Percentiles rank a stretch among this genome's conserved stretches.
Evolutionary conservation across 2,797 vertebrate genomes (phyloP).

Genomic region (Melanotaenia boesemani): DNA sequence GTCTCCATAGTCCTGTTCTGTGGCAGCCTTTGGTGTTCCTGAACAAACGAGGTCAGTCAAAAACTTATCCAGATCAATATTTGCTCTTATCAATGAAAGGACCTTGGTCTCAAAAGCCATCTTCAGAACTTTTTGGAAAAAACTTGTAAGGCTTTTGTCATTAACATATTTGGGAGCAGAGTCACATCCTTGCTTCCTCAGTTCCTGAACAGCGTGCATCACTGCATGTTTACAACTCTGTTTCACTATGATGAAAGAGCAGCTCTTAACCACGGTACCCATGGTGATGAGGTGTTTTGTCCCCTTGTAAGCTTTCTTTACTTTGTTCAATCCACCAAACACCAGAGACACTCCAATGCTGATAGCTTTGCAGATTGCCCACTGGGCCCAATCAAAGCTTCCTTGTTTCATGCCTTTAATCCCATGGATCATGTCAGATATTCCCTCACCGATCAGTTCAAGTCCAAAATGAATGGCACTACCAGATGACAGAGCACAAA

Average conservation of each 20-base stretch:
- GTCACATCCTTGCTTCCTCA: neutral
- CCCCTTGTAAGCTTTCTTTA: neutral
- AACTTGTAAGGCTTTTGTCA: accelerated
- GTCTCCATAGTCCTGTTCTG: neutral
- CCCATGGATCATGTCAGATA: conserved; percentile 26
- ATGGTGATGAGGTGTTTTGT: neutral
- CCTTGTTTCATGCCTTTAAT: conserved; percentile 25
- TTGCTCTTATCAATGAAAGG: neutral
- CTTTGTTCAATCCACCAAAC: conserved; percentile 14
- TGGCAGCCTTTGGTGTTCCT: conserved; percentile 4
- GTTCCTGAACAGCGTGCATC: conserved; percentile 12
- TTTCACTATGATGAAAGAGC: conserved; percentile 8
- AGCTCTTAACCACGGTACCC: neutral
- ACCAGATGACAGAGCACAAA: conserved; percentile 24
- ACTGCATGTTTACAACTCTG: conserved; percentile 7
- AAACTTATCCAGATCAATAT: accelerated
- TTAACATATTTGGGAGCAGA: accelerated
- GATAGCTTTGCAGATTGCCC: conserved; percentile 30
- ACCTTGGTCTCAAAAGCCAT: accelerated
- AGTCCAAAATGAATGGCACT: conserved; percentile 23
- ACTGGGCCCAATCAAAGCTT: conserved; percentile 33
- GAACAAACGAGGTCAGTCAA: neutral
- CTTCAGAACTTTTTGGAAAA: neutral
- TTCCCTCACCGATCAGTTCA: neutral
- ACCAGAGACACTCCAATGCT: conserved; percentile 13